Percentiles rank a stretch among this genome's conserved stretches.
Conservation (phyloP, 1,140 invertebrate genomes). For the Thalassaphorura encarpata region DNA sequence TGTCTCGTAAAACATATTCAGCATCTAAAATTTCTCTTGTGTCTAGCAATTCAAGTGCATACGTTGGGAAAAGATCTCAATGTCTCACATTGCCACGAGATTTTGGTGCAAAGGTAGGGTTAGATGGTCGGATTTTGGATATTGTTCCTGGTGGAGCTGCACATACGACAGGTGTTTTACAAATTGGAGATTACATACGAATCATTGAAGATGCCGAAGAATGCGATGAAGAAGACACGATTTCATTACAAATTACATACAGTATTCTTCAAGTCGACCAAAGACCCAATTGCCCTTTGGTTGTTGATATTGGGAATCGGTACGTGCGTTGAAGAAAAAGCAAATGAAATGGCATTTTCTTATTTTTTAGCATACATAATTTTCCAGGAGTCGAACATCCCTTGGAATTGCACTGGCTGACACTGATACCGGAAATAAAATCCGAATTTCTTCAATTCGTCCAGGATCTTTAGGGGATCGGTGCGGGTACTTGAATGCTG, state of each 20-base stretch:
- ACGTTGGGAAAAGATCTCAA: slow-evolving; percentile 12
- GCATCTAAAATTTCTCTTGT: slow-evolving; percentile 26
- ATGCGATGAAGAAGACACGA: slow-evolving; percentile 10
- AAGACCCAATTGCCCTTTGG: slow-evolving; percentile 18
- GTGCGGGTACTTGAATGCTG: slow-evolving; percentile 22
- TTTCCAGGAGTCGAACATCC: slow-evolving; percentile 23
- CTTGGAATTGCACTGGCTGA: slow-evolving; percentile 27
- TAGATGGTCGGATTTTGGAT: slow-evolving; percentile 16
- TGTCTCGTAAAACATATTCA: slow-evolving; percentile 24
- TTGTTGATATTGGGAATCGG: slow-evolving; percentile 30
- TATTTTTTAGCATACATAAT: slow-evolving; percentile 1
- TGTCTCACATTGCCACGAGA: slow-evolving; percentile 19
- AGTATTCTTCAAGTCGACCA: slow-evolving; percentile 20
- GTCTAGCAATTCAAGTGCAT: slow-evolving; percentile 9
- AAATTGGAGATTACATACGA: slow-evolving; percentile 24
- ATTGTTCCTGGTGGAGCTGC: slow-evolving; percentile 15
- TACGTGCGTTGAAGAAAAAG: neutral
- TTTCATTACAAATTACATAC: slow-evolving; percentile 24
- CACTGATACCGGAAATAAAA: slow-evolving; percentile 21
- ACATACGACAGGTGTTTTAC: slow-evolving; percentile 22
- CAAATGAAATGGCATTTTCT: slow-evolving; percentile 2
- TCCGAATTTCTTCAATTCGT: slow-evolving; percentile 27
- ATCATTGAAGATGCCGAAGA: neutral
- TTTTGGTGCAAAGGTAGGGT: slow-evolving; percentile 12
- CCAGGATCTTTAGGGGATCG: slow-evolving; percentile 25